A percentile compares a stretch with the other conserved stretches of the same genome.
phyloP scores from a whole-genome alignment of 2,797 vertebrate genomes.

The Tapirus indicus region DNA sequence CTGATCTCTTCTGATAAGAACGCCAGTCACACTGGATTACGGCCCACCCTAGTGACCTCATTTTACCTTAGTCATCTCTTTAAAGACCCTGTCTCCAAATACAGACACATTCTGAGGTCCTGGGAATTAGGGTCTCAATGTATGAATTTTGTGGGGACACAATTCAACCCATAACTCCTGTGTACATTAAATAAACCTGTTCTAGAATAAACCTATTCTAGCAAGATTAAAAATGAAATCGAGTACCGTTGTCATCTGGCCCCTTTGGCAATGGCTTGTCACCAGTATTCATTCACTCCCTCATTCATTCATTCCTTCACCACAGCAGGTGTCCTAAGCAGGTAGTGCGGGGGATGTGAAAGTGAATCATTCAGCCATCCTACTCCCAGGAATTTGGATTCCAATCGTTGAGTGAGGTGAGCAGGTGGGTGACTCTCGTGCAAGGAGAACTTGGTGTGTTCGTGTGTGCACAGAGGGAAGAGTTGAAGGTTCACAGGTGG shows the following conservation, averaged over 20 bases:
- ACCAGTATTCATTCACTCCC: neutral
- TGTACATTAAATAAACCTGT: too few species aligned
- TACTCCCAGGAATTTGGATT: neutral
- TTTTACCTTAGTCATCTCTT: neutral
- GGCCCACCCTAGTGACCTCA: neutral
- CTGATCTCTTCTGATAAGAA: neutral
- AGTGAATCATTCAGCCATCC: neutral
- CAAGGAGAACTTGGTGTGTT: neutral
- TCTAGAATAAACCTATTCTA: neutral
- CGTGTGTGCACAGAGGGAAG: rapidly evolving
- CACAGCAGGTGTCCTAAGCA: rapidly evolving
- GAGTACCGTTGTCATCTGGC: rapidly evolving
- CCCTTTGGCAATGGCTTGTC: neutral
- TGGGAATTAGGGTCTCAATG: neutral
- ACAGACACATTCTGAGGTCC: neutral
- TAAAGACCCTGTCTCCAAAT: neutral
- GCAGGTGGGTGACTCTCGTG: rapidly evolving
- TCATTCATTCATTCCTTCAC: too few species aligned
- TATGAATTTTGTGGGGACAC: neutral
- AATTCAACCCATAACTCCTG: too few species aligned
- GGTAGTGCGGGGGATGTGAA: neutral
- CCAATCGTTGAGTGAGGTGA: neutral
- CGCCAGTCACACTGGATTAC: neutral
- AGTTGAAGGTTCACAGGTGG: too few species aligned
- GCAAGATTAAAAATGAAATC: neutral